These are phyloP conservation scores for Polydrusus cervinus DNA, from an alignment of 2,888 invertebrate genomes.

Conservation along the genomic window DNA sequence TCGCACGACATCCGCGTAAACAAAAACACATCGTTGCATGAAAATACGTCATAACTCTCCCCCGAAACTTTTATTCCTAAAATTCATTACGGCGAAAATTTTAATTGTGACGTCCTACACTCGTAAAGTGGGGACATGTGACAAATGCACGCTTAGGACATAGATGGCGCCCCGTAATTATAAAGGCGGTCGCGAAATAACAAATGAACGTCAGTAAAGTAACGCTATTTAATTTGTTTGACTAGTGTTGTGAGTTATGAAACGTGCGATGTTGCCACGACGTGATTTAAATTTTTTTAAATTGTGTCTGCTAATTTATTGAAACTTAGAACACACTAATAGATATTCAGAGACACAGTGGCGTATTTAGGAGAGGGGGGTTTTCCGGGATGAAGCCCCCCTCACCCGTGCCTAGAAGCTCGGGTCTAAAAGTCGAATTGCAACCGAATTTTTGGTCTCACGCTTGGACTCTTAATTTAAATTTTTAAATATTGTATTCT, in stretches of 20 bases:
- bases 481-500: no score
- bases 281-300: no score
- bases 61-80: slow-evolving; percentile 29
- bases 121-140: slow-evolving; percentile 32
- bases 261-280: not conserved
- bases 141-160: slow-evolving; percentile 32
- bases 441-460: no score
- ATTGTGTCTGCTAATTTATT: no score
- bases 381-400: no score
- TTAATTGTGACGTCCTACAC: slow-evolving; percentile 29
- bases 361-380: no score
- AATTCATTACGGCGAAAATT: slow-evolving; percentile 35
- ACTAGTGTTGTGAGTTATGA: slow-evolving; percentile 6
- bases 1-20: not conserved
- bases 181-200: slow-evolving; percentile 23
- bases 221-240: slow-evolving; percentile 14
- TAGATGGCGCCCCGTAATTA: slow-evolving; percentile 34
- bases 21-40: slow-evolving; percentile 14
- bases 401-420: no score
- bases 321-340: no score
- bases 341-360: no score
- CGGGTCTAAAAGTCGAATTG: no score
- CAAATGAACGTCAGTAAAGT: slow-evolving; percentile 24
- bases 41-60: slow-evolving; percentile 15
- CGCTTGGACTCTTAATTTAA: no score